Percentiles rank a stretch among this genome's conserved stretches.
phyloP scores from a whole-genome alignment of 2,888 invertebrate species.

The Idaea dimidiata region DNA sequence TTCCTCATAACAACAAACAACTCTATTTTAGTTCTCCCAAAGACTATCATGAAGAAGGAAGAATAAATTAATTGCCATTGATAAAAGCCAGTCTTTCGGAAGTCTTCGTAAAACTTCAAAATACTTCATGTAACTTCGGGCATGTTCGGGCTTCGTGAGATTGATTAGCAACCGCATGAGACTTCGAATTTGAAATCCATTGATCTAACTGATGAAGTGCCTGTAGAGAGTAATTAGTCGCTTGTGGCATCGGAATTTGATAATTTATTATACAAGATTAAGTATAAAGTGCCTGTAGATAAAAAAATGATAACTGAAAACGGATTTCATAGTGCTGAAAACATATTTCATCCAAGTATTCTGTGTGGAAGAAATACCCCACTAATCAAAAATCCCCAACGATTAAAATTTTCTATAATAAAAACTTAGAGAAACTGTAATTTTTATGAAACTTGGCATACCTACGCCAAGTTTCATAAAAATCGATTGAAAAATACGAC shows the following conservation, averaged over 20 bases:
- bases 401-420: no score
- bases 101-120: slow-evolving; percentile 17
- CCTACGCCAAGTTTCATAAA: no score
- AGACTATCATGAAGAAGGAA: slow-evolving; percentile 13
- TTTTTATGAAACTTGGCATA: no score
- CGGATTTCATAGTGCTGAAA: background rate
- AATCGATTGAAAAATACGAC: no score
- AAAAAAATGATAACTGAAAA: background rate
- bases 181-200: slow-evolving; percentile 9
- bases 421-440: no score
- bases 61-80: slow-evolving; percentile 18
- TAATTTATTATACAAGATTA: no score
- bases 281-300: background rate
- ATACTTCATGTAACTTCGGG: slow-evolving; percentile 17
- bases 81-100: slow-evolving; percentile 17
- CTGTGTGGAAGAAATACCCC: background rate
- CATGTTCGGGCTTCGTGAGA: slow-evolving; percentile 10
- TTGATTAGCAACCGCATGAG: slow-evolving; percentile 14
- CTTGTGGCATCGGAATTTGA: no score
- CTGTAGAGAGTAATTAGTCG: slow-evolving; percentile 8
- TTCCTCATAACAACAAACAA: background rate
- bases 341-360: background rate
- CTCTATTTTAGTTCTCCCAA: background rate
- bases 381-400: no score
- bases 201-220: slow-evolving; percentile 9